Evolutionary conservation across 2,797 vertebrate species (phyloP).

Genomic region (Anguilla anguilla): DNA sequence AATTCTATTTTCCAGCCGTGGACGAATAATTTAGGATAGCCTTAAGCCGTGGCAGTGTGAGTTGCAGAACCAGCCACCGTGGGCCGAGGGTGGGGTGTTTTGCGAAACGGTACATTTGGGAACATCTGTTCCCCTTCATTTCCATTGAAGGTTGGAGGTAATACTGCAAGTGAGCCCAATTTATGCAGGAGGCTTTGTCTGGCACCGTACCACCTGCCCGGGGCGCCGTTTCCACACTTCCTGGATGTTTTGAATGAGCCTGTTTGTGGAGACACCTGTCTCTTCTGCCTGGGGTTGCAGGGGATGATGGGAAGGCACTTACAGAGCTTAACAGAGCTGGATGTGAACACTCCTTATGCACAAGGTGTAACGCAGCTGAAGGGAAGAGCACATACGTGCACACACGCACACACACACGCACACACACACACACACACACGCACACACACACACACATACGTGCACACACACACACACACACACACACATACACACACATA

Average conservation of each 20-base stretch:
- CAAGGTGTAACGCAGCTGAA: background rate
- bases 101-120: background rate
- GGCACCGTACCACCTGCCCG: background rate
- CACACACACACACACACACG: background rate
- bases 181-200: background rate
- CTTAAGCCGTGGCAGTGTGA: background rate
- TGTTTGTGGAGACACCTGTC: background rate
- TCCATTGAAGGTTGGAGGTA: background rate
- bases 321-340: background rate
- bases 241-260: background rate
- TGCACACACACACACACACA: slow-evolving; percentile 20
- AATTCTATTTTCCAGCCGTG: background rate
- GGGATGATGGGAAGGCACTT: background rate
- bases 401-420: background rate
- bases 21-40: background rate
- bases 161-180: background rate
- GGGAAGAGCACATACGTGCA: background rate
- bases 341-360: background rate
- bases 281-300: background rate
- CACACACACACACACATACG: slow-evolving; percentile 4
- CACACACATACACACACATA: background rate
- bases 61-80: background rate
- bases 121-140: background rate
- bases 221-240: background rate
- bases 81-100: background rate